Percentiles rank a stretch among this genome's conserved stretches.
These are phyloP conservation scores for Mus musculus DNA, from an alignment of 2,113 vertebrate genomes.

Conservation along the genomic window DNA sequence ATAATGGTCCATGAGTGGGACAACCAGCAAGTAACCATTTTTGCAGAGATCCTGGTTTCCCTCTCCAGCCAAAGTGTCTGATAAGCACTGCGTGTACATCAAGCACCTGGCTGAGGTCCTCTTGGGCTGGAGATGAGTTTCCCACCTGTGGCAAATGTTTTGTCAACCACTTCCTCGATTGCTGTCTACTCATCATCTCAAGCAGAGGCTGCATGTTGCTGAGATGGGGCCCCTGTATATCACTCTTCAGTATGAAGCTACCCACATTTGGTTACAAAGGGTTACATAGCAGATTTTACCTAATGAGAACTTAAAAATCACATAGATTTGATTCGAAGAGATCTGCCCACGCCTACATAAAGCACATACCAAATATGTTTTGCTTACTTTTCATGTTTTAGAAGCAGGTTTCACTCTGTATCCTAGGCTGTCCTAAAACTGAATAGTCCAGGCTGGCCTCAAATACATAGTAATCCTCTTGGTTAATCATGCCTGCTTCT, in stretches of 20 bases:
- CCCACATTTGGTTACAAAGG: constrained; percentile 54
- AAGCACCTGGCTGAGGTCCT: not conserved
- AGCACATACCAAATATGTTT: not conserved
- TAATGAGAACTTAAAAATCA: constrained; percentile 48
- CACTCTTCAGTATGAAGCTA: constrained; percentile 41
- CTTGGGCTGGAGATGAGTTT: constrained; percentile 13
- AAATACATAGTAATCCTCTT: too few relatives aligned
- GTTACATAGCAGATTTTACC: constrained; percentile 44
- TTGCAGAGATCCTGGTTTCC: not conserved
- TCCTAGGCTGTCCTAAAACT: too few relatives aligned
- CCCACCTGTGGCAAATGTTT: constrained; percentile 41
- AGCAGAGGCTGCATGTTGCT: constrained; percentile 48
- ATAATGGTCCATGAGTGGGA: not conserved
- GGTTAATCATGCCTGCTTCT: too few relatives aligned
- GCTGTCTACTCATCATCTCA: constrained; percentile 53
- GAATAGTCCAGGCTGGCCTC: too few relatives aligned
- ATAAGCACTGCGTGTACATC: not conserved
- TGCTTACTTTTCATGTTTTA: not conserved
- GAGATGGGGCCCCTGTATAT: not conserved
- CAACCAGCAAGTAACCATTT: not conserved
- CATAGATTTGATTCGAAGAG: not conserved
- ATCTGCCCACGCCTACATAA: constrained; percentile 18
- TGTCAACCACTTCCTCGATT: constrained; percentile 59
- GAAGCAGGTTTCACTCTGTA: not conserved
- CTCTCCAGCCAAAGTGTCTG: not conserved